phyloP scores from a whole-genome alignment of 2,797 vertebrate genomes.

The Premnoplex brunnescens region DNA sequence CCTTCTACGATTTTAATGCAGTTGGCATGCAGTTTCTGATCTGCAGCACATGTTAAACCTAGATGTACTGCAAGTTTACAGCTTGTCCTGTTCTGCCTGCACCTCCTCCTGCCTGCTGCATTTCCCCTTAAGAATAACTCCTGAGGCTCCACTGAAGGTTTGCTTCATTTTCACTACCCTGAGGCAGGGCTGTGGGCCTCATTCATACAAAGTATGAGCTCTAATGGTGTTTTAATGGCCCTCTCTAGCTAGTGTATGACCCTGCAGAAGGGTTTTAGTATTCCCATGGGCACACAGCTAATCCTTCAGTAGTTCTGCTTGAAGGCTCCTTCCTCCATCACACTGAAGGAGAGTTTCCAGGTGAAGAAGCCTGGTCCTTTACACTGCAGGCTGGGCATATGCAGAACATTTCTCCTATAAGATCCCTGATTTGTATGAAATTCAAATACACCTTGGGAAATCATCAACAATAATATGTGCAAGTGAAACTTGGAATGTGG shows the following conservation, averaged over 20 bases:
- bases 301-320: background rate
- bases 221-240: constrained; percentile 13
- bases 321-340: background rate
- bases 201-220: background rate
- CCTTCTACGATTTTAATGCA: background rate
- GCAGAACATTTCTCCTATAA: background rate
- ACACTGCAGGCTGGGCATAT: background rate
- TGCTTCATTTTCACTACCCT: background rate
- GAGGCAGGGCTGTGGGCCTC: background rate
- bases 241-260: background rate
- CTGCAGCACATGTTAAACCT: background rate
- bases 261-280: background rate
- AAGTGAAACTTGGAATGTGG: background rate
- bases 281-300: background rate
- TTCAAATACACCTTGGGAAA: background rate
- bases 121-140: background rate
- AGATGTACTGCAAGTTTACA: background rate
- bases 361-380: background rate
- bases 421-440: background rate
- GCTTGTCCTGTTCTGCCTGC: background rate
- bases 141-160: background rate
- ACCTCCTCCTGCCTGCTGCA: background rate
- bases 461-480: background rate
- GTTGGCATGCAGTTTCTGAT: background rate
- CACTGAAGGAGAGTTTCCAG: background rate